Conservation (phyloP, 2,888 invertebrate species). For the Pristionchus exspectatus region DNA sequence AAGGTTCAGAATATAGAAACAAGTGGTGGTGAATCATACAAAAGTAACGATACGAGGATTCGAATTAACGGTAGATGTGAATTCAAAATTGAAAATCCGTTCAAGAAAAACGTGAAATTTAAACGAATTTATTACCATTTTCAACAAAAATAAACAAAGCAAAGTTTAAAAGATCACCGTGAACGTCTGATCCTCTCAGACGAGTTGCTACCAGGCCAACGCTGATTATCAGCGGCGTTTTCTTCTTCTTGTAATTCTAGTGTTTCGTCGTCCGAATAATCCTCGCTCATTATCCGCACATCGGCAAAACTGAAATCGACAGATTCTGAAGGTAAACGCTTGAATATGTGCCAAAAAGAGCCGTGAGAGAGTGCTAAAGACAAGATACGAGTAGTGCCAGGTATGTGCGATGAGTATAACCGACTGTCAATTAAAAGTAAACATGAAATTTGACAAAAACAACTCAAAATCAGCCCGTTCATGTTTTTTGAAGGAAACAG, state of each 20-base stretch:
- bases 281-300: slow-evolving; percentile 44
- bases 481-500: slow-evolving; percentile 10
- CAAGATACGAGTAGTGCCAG: not conserved
- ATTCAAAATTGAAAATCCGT: not conserved
- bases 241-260: slow-evolving; percentile 31
- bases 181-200: slow-evolving; percentile 21
- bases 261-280: slow-evolving; percentile 26
- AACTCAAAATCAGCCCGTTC: not conserved
- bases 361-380: not conserved
- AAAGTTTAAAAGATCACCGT: not conserved
- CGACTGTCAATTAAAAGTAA: not conserved
- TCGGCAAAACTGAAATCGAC: not conserved
- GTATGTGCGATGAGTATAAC: too few species aligned
- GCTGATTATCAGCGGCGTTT: not conserved
- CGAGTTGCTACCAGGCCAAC: not conserved
- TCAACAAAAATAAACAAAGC: not conserved
- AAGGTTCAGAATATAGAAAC: slow-evolving; percentile 20
- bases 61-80: not conserved
- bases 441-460: not conserved
- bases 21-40: slow-evolving; percentile 3
- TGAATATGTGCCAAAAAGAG: not conserved
- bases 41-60: not conserved
- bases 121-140: not conserved
- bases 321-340: not conserved
- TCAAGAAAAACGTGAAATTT: not conserved